These are phyloP conservation scores for Polypedilum vanderplanki DNA, from an alignment of 1,140 invertebrate species.

Conservation along the genomic window DNA sequence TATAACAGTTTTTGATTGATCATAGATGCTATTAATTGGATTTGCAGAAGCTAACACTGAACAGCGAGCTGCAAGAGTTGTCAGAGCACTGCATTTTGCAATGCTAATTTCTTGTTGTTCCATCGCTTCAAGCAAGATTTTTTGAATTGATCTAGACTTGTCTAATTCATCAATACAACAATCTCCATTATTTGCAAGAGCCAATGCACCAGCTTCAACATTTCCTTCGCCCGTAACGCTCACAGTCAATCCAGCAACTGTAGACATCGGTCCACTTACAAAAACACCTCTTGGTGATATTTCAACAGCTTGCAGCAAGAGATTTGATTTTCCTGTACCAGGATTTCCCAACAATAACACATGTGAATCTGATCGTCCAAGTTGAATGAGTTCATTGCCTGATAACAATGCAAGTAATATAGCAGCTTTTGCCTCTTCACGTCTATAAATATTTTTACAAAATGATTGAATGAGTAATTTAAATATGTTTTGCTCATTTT, in stretches of 20 bases:
- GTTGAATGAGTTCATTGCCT: constrained; percentile 45
- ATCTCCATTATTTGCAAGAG: constrained; percentile 74
- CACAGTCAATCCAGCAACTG: constrained; percentile 78
- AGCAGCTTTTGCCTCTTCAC: constrained; percentile 89
- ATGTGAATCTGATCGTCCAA: constrained; percentile 70
- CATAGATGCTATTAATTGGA: constrained; percentile 81
- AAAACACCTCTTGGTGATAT: constrained; percentile 82
- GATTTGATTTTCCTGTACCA: constrained; percentile 88
- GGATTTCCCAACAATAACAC: constrained; percentile 88
- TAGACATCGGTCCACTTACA: constrained; percentile 79
- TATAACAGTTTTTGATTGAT: constrained; percentile 75
- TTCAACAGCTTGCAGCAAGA: constrained; percentile 70
- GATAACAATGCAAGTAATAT: constrained; percentile 76
- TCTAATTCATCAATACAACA: constrained; percentile 97
- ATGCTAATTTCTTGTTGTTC: constrained; percentile 88
- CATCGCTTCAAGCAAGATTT: constrained; percentile 84
- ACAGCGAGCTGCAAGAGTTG: constrained; percentile 69
- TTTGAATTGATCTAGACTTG: constrained; percentile 67
- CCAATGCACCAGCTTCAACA: constrained; percentile 77
- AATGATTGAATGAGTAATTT: constrained; percentile 74
- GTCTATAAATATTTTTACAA: constrained; percentile 86
- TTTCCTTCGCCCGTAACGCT: constrained; percentile 74
- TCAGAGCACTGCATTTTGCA: constrained; percentile 78
- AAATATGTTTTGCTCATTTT: constrained; percentile 37
- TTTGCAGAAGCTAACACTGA: constrained; percentile 89